Evolutionary conservation across 2,888 invertebrate genomes (phyloP), one percentile per base, ranked within the genome.

Genomic region (Tortricodes alternella): DNA sequence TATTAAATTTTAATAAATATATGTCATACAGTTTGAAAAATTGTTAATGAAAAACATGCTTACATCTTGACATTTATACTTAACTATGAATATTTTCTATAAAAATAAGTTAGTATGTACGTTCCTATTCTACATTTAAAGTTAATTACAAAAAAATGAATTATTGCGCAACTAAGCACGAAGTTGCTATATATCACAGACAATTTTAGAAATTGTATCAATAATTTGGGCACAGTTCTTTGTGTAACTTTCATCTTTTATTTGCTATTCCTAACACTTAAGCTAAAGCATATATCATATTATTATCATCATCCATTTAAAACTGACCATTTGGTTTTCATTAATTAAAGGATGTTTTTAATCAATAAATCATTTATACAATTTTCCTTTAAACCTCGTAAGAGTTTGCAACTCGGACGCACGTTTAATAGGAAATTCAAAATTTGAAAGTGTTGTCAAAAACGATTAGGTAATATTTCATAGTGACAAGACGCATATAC

Each of bases 181-280:
- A 77, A 80, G 80, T 80, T 66, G 73, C 70, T 77, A 73, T n/a
- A n/a, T 86, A 86, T 85, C 85, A 86, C 85, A 86, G 85, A 77
- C 72, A 81, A 76, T 78, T 78, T 73, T 70, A 55, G 57, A 49
- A 55, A 55, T 55, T 55, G 55, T 55, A 34, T 55, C 53, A 48
- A 55, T 49, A 21, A 43, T 55, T 53, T 43, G 48, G 55, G 55
- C 48, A 19, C 46, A n/a, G 3, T 53, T 55, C 55, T 49, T 55
- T 55, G 55, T 41, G 43, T 48, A 46, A 16, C 16, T 32, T 46
- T 39, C 18, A 46, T 46, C 32, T 46, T 46, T 53, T 46, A 44
- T 52, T 19, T 37, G 7, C 38, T 18, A 34, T 8, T 34, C 13
- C 29, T 23, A 34, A 18, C 24, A 1, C 8, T n/a, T 41, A 24